Percentiles rank a stretch among this genome's conserved stretches.
Evolutionary conservation across 2,113 vertebrate genomes (phyloP).

Genomic region (Lipophrys pholis): DNA sequence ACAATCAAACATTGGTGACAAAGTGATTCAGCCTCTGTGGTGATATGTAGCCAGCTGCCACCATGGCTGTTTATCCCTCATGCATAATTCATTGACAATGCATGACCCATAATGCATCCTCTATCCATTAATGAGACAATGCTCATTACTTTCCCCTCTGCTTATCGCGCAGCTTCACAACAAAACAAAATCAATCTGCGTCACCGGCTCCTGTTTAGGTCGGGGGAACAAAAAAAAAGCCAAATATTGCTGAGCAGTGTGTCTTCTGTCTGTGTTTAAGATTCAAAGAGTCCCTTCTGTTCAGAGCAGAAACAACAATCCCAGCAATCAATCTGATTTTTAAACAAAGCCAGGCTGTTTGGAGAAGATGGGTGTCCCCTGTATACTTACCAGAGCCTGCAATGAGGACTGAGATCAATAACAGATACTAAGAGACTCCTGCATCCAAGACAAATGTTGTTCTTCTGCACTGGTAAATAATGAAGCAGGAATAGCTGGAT

Average conservation of each 20-base stretch:
- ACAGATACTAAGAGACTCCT: constrained; percentile 29
- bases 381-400: constrained; percentile 29
- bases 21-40: constrained; percentile 35
- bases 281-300: constrained; percentile 24
- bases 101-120: constrained; percentile 64
- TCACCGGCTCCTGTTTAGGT: constrained; percentile 46
- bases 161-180: constrained; percentile 55
- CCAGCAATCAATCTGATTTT: constrained; percentile 64
- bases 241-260: constrained; percentile 45
- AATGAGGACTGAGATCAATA: constrained; percentile 48
- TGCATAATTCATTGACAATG: constrained; percentile 72
- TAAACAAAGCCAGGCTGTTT: constrained; percentile 58
- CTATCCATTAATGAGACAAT: constrained; percentile 72
- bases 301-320: constrained; percentile 17
- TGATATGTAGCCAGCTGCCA: constrained; percentile 45
- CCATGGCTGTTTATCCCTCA: constrained; percentile 40
- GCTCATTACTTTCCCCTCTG: constrained; percentile 63
- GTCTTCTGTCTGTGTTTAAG: constrained; percentile 31
- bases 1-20: constrained; percentile 48
- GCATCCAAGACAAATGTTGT: constrained; percentile 52
- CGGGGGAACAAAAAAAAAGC: constrained; percentile 10
- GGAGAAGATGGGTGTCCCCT: neutral
- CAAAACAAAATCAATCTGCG: constrained; percentile 73
- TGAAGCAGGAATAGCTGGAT: constrained; percentile 44
- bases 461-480: constrained; percentile 51